phyloP scores from a whole-genome alignment of 1,140 invertebrate species.

The Leptoteleia sp. region DNA sequence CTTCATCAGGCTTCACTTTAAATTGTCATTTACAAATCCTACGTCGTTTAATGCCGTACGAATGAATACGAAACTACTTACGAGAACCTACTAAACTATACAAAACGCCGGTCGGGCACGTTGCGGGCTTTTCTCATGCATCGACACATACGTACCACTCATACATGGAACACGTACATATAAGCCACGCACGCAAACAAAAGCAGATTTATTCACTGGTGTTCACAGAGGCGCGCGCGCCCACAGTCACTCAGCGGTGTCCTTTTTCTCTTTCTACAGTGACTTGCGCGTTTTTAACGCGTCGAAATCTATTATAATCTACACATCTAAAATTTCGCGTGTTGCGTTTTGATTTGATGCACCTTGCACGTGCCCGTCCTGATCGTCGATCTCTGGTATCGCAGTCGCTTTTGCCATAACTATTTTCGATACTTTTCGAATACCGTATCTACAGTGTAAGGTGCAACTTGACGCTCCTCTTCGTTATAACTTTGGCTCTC shows the following conservation, averaged over 20 bases:
- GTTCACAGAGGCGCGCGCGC: no score
- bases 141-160: no score
- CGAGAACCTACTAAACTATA: constrained; percentile 73
- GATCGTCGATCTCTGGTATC: constrained; percentile 41
- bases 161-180: no score
- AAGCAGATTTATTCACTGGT: no score
- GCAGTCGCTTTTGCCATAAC: constrained; percentile 58
- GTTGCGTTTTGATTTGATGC: constrained; percentile 56
- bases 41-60: constrained; percentile 69
- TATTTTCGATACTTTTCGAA: constrained; percentile 55
- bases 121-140: constrained; percentile 40
- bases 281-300: constrained; percentile 47
- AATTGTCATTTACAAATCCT: constrained; percentile 73
- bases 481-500: constrained; percentile 1
- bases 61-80: constrained; percentile 77
- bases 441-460: constrained; percentile 64
- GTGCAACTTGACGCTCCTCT: constrained; percentile 27
- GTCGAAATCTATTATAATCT: constrained; percentile 41
- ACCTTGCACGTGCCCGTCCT: constrained; percentile 62
- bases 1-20: constrained; percentile 1
- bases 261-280: constrained; percentile 24
- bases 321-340: constrained; percentile 49
- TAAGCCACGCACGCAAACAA: no score
- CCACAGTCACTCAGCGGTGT: background rate
- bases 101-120: constrained; percentile 69